Percentiles rank a stretch among this genome's conserved stretches.
Conservation (phyloP, 2,113 vertebrate species). For the Vicugna pacos region DNA sequence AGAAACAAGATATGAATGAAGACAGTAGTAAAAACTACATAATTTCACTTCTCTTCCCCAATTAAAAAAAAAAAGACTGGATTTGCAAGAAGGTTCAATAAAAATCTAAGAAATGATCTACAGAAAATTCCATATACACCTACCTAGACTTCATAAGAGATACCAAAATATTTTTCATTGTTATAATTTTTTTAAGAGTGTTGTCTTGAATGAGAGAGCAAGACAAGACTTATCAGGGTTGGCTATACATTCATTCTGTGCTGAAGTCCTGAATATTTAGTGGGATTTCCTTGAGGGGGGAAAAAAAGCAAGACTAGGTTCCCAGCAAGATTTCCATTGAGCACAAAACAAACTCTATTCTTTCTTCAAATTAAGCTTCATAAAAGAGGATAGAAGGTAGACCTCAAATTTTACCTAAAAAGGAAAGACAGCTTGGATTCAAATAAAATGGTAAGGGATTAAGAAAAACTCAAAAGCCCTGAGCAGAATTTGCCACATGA, state of each 20-base stretch:
- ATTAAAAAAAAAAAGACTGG: not conserved
- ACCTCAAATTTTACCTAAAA: not conserved
- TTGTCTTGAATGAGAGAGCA: not conserved
- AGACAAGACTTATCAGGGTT: not conserved
- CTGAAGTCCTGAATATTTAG: not conserved
- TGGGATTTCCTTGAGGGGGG: not conserved
- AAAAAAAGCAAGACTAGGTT: not conserved
- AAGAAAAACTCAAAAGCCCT: not conserved
- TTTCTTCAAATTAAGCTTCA: not conserved
- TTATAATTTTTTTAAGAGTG: not conserved
- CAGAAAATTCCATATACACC: not conserved
- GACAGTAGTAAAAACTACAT: not conserved
- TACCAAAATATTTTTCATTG: not conserved
- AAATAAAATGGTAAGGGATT: not conserved
- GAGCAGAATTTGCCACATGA: not conserved
- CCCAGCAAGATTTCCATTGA: not conserved
- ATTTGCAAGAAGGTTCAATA: not conserved
- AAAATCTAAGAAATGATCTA: not conserved
- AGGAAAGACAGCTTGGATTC: not conserved
- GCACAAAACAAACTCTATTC: not conserved
- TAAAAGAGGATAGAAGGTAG: not conserved
- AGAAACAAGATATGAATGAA: not conserved
- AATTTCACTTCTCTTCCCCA: not conserved
- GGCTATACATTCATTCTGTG: not conserved
- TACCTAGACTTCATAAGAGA: not conserved